phyloP scores from a whole-genome alignment of 2,113 vertebrate species.

The Rhizomys pruinosus region DNA sequence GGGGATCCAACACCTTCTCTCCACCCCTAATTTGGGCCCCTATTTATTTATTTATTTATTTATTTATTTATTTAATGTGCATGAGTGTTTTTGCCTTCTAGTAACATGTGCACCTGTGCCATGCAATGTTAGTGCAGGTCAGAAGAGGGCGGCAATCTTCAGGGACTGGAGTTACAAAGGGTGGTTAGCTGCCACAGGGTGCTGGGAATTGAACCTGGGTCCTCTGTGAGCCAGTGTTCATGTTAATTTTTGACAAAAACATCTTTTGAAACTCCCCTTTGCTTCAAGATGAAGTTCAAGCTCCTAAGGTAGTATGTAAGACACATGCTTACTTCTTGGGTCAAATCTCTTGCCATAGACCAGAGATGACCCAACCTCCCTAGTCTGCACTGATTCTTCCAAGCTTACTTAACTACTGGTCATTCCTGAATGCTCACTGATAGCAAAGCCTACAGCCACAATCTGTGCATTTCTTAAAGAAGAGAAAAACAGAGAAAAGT shows the following conservation, averaged over 20 bases:
- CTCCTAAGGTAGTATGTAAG: not conserved
- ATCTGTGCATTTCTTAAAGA: not conserved
- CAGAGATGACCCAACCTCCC: not conserved
- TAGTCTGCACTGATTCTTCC: not conserved
- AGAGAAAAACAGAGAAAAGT: not conserved
- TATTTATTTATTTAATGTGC: no score
- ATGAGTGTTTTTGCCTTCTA: no score
- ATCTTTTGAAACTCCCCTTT: not conserved
- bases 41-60: no score
- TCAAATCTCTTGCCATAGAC: not conserved
- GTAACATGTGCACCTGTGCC: no score
- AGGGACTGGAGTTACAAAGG: no score
- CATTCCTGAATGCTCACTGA: not conserved
- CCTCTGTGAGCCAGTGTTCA: not conserved
- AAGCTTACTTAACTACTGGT: not conserved
- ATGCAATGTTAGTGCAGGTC: no score
- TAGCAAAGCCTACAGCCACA: not conserved
- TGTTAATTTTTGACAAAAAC: not conserved
- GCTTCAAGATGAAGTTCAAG: conserved; percentile 18
- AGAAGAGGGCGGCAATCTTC: no score
- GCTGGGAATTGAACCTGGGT: no score
- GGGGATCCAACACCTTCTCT: no score
- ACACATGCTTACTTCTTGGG: not conserved
- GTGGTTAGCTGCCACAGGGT: no score
- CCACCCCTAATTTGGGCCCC: not conserved